Percentiles rank a stretch among this genome's conserved stretches.
These are phyloP conservation scores for Prunella fulvescens DNA, from an alignment of 2,113 vertebrate species.

Conservation along the genomic window DNA sequence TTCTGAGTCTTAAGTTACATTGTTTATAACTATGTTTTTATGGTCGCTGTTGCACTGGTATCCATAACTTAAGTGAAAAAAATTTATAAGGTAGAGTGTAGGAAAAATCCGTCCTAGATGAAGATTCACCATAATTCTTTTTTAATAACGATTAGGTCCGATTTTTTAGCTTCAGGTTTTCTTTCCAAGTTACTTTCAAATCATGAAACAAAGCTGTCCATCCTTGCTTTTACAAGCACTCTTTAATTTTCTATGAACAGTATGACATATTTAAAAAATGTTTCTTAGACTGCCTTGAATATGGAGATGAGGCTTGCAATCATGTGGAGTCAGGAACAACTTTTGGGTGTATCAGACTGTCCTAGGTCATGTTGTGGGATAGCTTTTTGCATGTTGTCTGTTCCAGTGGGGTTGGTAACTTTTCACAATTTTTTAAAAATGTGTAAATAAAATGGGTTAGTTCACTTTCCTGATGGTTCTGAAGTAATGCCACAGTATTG, in stretches of 20 bases:
- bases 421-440: background rate
- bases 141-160: background rate
- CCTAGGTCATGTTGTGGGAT: background rate
- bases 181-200: background rate
- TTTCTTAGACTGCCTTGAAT: background rate
- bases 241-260: background rate
- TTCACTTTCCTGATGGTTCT: background rate
- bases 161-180: background rate
- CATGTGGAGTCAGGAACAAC: background rate
- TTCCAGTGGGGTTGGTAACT: background rate
- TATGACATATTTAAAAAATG: background rate
- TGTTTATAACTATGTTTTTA: background rate
- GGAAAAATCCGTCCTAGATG: background rate
- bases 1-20: background rate
- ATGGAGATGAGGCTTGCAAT: background rate
- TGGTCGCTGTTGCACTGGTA: background rate
- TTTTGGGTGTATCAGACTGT: background rate
- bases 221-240: background rate
- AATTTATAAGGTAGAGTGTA: background rate
- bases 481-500: background rate
- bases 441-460: background rate
- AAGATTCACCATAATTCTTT: background rate
- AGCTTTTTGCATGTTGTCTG: background rate
- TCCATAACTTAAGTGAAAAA: background rate
- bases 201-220: background rate